Percentiles rank a stretch among this genome's conserved stretches.
phyloP scores from a whole-genome alignment of 2,888 invertebrate species.

The Erebia epiphron region DNA sequence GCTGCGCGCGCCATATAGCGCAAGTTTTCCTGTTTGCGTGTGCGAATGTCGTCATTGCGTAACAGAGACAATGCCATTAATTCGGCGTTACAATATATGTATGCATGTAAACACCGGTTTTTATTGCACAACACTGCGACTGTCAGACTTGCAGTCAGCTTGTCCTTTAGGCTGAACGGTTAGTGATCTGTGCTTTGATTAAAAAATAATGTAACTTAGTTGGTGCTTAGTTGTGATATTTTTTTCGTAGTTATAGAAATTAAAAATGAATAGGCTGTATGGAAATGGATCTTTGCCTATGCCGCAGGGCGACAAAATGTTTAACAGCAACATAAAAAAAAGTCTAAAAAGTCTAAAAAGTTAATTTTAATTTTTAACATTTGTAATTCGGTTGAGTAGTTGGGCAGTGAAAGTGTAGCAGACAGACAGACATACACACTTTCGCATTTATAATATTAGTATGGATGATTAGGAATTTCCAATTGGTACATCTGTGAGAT shows the following conservation, averaged over 20 bases:
- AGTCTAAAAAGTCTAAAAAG: too few relatives aligned
- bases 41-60: constrained; percentile 42
- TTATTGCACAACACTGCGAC: constrained; percentile 38
- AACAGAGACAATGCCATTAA: constrained; percentile 40
- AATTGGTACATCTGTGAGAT: constrained; percentile 14
- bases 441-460: too few relatives aligned
- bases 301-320: too few relatives aligned
- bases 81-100: constrained; percentile 36
- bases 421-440: too few relatives aligned
- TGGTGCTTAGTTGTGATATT: not conserved
- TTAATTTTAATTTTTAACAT: too few relatives aligned
- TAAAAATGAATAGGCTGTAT: too few relatives aligned
- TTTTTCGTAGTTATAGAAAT: not conserved
- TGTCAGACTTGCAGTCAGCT: not conserved
- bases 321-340: too few relatives aligned
- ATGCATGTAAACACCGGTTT: constrained; percentile 41
- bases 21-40: constrained; percentile 49
- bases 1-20: constrained; percentile 27
- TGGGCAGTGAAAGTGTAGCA: too few relatives aligned
- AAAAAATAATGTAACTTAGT: constrained; percentile 4
- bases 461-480: constrained; percentile 7
- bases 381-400: too few relatives aligned
- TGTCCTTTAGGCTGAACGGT: constrained; percentile 21
- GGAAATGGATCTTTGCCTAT: too few relatives aligned
- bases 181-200: not conserved